These are phyloP conservation scores for Tinamus major DNA, from an alignment of 2,797 vertebrate genomes.

Conservation along the genomic window DNA sequence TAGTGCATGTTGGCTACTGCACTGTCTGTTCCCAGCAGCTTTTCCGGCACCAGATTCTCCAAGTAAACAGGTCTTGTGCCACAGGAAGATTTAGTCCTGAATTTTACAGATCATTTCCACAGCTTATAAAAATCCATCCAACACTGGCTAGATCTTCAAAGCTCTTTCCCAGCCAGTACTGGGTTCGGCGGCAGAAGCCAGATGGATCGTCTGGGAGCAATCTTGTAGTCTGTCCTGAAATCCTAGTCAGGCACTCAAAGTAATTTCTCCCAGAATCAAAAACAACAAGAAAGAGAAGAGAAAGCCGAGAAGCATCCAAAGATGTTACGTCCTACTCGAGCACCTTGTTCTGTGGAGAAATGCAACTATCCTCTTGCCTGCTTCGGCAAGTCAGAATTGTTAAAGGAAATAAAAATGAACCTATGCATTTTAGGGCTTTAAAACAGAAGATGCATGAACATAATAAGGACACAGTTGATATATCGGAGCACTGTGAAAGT, in stretches of 20 bases:
- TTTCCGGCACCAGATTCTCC: neutral
- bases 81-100: neutral
- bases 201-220: neutral
- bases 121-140: neutral
- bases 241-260: neutral
- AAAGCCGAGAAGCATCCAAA: rapidly evolving
- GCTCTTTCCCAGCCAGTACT: neutral
- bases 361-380: neutral
- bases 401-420: neutral
- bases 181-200: neutral
- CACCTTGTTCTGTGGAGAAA: neutral
- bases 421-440: neutral
- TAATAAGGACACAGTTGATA: neutral
- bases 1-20: neutral
- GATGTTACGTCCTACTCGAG: neutral
- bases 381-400: neutral
- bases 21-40: neutral
- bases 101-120: neutral
- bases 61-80: neutral
- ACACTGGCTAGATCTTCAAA: neutral
- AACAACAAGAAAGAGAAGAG: neutral
- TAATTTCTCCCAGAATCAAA: neutral
- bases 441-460: neutral
- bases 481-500: neutral
- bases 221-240: neutral